Evolutionary conservation across 2,888 invertebrate genomes (phyloP).

Genomic region (Caenorhabditis uteleia): DNA sequence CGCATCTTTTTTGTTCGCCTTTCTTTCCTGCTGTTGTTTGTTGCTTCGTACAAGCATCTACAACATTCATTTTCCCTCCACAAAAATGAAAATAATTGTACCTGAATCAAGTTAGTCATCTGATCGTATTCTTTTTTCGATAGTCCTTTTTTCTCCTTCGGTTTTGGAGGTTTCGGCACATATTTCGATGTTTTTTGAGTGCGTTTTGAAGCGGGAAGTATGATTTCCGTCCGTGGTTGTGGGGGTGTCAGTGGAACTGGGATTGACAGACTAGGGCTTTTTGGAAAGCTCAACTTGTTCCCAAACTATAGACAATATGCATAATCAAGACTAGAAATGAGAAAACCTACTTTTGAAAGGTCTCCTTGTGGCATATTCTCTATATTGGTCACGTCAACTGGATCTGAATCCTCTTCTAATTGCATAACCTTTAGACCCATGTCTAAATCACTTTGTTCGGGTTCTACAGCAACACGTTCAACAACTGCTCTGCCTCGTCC

Average conservation of each 20-base stretch:
- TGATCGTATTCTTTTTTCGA: constrained; percentile 38
- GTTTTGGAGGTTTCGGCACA: constrained; percentile 1
- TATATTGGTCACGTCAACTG: constrained; percentile 33
- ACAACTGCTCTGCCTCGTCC: constrained; percentile 47
- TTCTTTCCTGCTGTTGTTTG: too few species aligned
- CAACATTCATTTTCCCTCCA: not conserved
- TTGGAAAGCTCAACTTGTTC: not conserved
- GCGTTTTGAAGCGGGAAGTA: constrained; percentile 17
- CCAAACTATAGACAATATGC: not conserved
- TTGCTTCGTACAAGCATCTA: not conserved
- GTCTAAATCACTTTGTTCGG: constrained; percentile 12
- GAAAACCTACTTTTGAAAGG: constrained; percentile 20
- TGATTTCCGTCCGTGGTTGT: constrained; percentile 31
- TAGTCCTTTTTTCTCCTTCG: constrained; percentile 3
- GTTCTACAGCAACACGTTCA: constrained; percentile 34
- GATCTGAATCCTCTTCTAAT: too few species aligned
- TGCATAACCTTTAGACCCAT: too few species aligned
- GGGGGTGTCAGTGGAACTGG: constrained; percentile 11
- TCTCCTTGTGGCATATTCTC: constrained; percentile 33
- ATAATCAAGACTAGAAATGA: not conserved
- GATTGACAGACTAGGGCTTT: not conserved
- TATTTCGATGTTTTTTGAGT: constrained; percentile 16
- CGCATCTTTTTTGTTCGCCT: too few species aligned
- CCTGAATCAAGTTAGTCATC: constrained; percentile 40
- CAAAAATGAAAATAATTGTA: not conserved